phyloP scores from a whole-genome alignment of 2,888 invertebrate species.

The Ptychoptera albimana region DNA sequence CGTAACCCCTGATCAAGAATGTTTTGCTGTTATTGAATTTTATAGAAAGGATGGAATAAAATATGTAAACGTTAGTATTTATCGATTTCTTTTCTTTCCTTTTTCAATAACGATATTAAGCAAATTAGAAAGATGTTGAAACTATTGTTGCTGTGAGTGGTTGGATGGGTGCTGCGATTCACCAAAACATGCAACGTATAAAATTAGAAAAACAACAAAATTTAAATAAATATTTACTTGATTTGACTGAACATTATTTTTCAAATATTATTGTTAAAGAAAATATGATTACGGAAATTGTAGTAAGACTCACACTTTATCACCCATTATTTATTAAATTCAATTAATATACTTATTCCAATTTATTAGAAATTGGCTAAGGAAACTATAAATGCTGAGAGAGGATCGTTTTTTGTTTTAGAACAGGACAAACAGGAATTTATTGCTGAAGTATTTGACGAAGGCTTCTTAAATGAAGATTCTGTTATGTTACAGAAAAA shows the following conservation, averaged over 20 bases:
- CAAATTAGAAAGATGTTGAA: slow-evolving; percentile 19
- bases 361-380: not conserved
- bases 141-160: slow-evolving; percentile 25
- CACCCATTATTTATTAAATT: too few relatives aligned
- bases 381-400: not conserved
- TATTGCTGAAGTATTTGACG: not conserved
- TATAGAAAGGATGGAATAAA: slow-evolving; percentile 16
- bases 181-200: slow-evolving; percentile 26
- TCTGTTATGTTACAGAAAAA: not conserved
- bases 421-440: not conserved
- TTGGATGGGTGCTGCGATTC: slow-evolving; percentile 31
- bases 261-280: not conserved
- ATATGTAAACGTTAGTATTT: not conserved
- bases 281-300: not conserved
- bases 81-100: too few relatives aligned
- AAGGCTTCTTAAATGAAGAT: not conserved
- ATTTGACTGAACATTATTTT: slow-evolving; percentile 21
- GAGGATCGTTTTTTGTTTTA: not conserved
- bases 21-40: slow-evolving; percentile 29
- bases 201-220: slow-evolving; percentile 27
- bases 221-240: slow-evolving; percentile 26
- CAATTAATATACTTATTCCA: too few relatives aligned
- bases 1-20: slow-evolving; percentile 24
- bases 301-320: too few relatives aligned
- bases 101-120: too few relatives aligned